A percentile compares a stretch with the other conserved stretches of the same genome.
phyloP scores from a whole-genome alignment of 2,888 invertebrate species.

The Lasiommata megera region DNA sequence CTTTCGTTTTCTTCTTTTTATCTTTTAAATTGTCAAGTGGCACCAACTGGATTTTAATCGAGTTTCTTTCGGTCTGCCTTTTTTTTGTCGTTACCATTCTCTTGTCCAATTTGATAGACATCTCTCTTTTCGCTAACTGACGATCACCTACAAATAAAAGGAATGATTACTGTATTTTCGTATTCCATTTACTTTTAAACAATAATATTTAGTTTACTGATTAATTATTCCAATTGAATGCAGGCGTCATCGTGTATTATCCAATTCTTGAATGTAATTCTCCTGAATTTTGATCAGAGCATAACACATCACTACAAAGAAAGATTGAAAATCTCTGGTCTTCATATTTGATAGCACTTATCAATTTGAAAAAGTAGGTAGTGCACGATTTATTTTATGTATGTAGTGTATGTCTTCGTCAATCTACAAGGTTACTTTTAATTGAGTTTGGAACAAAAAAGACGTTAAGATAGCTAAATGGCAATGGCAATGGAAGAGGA shows the following conservation, averaged over 20 bases:
- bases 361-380: too few species aligned
- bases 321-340: too few species aligned
- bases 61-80: neutral
- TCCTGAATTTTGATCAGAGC: neutral
- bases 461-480: too few species aligned
- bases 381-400: too few species aligned
- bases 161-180: conserved; percentile 15
- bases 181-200: neutral
- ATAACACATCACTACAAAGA: too few species aligned
- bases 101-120: conserved; percentile 11
- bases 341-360: too few species aligned
- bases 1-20: neutral
- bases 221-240: conserved; percentile 13
- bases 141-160: conserved; percentile 20
- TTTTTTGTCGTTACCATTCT: conserved; percentile 4
- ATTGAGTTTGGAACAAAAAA: too few species aligned
- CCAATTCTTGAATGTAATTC: neutral
- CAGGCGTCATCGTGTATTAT: conserved; percentile 4
- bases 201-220: conserved; percentile 1
- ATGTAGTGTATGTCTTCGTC: too few species aligned
- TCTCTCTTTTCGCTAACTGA: conserved; percentile 14
- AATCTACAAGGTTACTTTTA: too few species aligned
- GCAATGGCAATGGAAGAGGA: too few species aligned
- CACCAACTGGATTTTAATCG: conserved; percentile 2
- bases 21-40: neutral